Conservation (phyloP, 2,797 vertebrate genomes). For the Rousettus madagascariensis region DNA sequence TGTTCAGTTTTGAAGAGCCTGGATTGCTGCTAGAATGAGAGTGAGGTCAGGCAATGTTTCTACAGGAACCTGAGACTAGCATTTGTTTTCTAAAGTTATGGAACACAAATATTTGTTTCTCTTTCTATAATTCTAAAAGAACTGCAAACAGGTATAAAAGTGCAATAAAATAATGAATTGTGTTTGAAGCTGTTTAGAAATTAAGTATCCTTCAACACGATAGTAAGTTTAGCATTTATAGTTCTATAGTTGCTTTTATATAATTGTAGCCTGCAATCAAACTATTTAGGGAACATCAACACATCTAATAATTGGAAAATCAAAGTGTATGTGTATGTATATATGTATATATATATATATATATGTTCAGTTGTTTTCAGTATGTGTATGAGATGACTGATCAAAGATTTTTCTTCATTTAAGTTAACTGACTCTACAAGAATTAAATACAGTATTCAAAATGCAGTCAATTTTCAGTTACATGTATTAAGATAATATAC, state of each 20-base stretch:
- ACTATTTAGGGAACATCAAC: neutral
- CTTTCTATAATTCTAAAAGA: neutral
- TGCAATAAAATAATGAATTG: neutral
- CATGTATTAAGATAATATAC: neutral
- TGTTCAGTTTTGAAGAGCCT: neutral
- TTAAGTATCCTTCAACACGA: neutral
- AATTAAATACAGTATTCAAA: neutral
- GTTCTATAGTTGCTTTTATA: neutral
- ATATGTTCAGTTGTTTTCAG: neutral
- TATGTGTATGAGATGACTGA: neutral
- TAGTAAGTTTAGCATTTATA: neutral
- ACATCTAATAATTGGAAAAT: neutral
- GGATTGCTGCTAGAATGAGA: neutral
- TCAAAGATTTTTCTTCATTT: neutral
- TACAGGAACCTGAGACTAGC: neutral
- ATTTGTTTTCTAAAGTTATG: neutral
- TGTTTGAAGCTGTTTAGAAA: slow-evolving; percentile 2
- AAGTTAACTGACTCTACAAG: neutral
- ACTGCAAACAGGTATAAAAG: neutral
- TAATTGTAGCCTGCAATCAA: neutral
- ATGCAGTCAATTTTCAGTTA: neutral
- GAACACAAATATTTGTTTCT: neutral
- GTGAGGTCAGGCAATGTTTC: neutral
- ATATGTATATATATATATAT: neutral
- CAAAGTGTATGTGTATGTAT: neutral